phyloP scores from a whole-genome alignment of 2,797 vertebrate species.

The Acanthornis magna region DNA sequence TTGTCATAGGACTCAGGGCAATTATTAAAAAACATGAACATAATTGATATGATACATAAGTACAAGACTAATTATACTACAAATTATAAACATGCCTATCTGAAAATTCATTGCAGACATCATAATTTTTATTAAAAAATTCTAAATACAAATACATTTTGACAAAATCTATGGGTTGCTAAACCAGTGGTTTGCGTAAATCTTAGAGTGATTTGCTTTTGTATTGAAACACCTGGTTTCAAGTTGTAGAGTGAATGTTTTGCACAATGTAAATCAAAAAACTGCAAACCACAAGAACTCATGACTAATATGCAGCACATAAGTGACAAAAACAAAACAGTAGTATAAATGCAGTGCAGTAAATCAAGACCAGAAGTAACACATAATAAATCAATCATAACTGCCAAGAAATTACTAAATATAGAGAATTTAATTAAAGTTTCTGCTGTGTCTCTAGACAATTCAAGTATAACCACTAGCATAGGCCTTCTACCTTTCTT shows the following conservation, averaged over 20 bases:
- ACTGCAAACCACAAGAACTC: conserved; percentile 21
- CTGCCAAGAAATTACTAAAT: conserved; percentile 58
- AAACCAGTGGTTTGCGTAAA: background rate
- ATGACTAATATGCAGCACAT: background rate
- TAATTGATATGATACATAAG: background rate
- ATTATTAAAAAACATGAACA: background rate
- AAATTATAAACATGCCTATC: background rate
- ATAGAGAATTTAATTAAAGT: conserved; percentile 68
- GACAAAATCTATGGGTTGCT: background rate
- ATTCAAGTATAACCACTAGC: conserved; percentile 9
- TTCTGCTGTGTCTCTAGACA: background rate
- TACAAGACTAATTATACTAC: background rate
- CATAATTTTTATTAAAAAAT: background rate
- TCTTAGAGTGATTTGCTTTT: conserved; percentile 9
- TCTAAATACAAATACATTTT: background rate
- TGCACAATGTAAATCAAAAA: conserved; percentile 15
- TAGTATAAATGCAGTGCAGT: conserved; percentile 38
- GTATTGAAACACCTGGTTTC: conserved; percentile 26
- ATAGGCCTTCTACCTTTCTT: background rate
- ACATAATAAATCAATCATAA: conserved; percentile 69
- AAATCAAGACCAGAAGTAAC: conserved; percentile 66
- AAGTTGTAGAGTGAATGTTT: background rate
- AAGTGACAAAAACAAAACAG: conserved; percentile 54
- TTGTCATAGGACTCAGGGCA: background rate
- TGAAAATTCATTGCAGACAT: background rate